These are phyloP conservation scores for Drosophila takahashii DNA, from an alignment of 1,140 invertebrate species.

Conservation along the genomic window DNA sequence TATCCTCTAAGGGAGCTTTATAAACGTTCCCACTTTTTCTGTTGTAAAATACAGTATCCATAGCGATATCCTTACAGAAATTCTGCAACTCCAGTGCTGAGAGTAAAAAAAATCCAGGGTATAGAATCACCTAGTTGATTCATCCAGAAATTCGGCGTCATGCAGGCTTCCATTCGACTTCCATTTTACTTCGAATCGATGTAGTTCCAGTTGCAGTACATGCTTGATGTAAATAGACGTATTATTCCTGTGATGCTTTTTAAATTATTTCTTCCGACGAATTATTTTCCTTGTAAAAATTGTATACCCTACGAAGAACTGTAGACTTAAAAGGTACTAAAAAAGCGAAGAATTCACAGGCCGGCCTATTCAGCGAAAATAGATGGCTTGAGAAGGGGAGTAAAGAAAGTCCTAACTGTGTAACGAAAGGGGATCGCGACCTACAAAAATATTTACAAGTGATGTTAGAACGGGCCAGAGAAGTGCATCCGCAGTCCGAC, in stretches of 20 bases:
- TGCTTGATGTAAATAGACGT: background rate
- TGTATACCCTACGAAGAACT: background rate
- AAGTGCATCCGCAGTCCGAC: conserved; percentile 9
- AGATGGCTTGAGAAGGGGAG: background rate
- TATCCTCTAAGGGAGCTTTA: background rate
- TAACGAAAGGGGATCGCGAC: conserved; percentile 20
- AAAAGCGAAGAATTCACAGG: conserved; percentile 5
- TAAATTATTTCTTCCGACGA: background rate
- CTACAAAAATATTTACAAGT: conserved; percentile 34
- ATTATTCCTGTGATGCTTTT: background rate
- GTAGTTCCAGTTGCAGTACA: background rate
- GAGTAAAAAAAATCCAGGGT: background rate
- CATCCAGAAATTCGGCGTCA: background rate
- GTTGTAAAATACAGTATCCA: background rate
- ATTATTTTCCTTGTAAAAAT: background rate
- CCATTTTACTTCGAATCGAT: background rate
- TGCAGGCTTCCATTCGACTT: background rate
- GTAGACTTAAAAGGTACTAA: background rate
- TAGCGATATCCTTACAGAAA: background rate
- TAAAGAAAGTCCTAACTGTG: conserved; percentile 9
- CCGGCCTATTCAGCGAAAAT: background rate
- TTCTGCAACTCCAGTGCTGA: background rate
- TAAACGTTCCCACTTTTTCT: background rate
- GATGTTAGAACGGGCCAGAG: background rate
- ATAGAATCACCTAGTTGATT: background rate